These are phyloP conservation scores for Chaetoderma sp. DNA, from an alignment of 2,888 invertebrate genomes.

Conservation along the genomic window DNA sequence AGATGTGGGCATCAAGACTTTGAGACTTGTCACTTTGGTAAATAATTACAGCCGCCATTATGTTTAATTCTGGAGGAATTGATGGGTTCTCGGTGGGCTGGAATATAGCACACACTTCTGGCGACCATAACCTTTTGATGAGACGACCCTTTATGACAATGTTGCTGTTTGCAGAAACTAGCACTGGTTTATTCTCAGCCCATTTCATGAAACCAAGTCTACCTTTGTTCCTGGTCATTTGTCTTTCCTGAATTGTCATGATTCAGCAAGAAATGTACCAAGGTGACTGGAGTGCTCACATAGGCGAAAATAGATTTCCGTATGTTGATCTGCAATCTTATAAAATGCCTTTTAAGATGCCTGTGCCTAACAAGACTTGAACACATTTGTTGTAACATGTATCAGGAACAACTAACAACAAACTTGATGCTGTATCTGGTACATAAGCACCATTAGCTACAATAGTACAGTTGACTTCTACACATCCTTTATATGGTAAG, in stretches of 20 bases:
- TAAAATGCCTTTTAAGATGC: background rate
- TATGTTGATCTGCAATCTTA: background rate
- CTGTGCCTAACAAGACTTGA: constrained; percentile 12
- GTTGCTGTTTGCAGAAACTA: background rate
- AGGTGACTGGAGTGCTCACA: background rate
- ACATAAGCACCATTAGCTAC: background rate
- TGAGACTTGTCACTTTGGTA: no score
- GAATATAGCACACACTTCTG: background rate
- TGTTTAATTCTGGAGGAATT: no score
- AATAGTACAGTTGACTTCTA: background rate
- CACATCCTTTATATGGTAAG: constrained; percentile 9
- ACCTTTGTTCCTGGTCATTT: background rate
- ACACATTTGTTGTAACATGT: constrained; percentile 7
- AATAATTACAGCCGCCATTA: no score
- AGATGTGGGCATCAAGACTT: background rate
- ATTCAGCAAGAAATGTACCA: constrained; percentile 5
- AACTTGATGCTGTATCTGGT: background rate
- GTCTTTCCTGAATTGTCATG: no score
- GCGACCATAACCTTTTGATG: no score
- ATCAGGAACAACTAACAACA: constrained; percentile 13
- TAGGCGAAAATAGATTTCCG: constrained; percentile 3
- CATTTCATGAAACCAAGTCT: background rate
- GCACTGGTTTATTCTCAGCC: background rate
- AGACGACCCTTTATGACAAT: no score
- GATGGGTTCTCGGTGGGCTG: background rate